These are phyloP conservation scores for Crypturellus undulatus DNA, from an alignment of 2,113 vertebrate genomes.

Conservation along the genomic window DNA sequence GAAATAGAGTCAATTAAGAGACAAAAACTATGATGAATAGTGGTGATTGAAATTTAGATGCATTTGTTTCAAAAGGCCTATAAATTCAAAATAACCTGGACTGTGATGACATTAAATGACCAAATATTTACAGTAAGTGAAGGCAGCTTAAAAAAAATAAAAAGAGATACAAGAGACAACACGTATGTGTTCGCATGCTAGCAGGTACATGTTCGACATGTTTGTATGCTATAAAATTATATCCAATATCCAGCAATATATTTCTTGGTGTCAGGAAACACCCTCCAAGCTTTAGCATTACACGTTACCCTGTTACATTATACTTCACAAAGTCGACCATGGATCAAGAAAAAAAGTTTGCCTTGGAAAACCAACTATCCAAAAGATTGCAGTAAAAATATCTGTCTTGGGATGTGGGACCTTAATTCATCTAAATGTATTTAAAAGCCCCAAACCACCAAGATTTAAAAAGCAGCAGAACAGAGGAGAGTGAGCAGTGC, in stretches of 20 bases:
- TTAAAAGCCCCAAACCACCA: neutral
- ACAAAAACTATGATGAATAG: neutral
- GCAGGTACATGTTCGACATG: neutral
- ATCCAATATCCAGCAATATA: neutral
- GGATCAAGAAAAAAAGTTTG: neutral
- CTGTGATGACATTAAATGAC: neutral
- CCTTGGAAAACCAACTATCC: neutral
- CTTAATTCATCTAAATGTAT: neutral
- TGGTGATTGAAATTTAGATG: neutral
- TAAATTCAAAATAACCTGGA: neutral
- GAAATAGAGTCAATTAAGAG: neutral
- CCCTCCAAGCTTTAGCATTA: neutral
- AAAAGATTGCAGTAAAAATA: neutral
- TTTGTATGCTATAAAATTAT: neutral
- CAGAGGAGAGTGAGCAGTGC: neutral
- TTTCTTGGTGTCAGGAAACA: neutral
- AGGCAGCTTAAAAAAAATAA: conserved; percentile 23
- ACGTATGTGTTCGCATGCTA: neutral
- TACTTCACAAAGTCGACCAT: neutral
- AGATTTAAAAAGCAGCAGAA: no score
- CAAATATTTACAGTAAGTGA: conserved; percentile 30
- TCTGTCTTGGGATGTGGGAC: neutral
- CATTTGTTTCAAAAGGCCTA: neutral
- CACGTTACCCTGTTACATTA: neutral
- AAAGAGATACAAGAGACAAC: neutral